Evolutionary conservation across 2,888 invertebrate species (phyloP).

Genomic region (Zhuqinia jingwanae): DNA sequence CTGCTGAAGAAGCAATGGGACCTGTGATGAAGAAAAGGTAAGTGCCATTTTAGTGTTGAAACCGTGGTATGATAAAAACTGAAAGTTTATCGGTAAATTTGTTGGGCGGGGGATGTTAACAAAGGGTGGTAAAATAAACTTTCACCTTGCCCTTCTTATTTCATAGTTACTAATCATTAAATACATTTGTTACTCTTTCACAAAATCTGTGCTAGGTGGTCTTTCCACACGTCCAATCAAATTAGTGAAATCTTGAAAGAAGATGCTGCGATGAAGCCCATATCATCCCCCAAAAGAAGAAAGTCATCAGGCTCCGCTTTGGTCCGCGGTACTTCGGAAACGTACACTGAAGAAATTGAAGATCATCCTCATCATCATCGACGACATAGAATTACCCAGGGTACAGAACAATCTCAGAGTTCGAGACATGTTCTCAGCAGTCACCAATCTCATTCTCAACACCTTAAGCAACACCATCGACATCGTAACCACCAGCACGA

Average conservation of each 20-base stretch:
- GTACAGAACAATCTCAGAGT: neutral
- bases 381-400: neutral
- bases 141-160: too few species aligned
- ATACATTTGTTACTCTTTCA: too few species aligned
- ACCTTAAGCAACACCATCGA: neutral
- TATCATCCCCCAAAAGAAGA: constrained; percentile 18
- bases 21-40: constrained; percentile 1
- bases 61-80: neutral
- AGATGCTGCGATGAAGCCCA: constrained; percentile 33
- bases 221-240: constrained; percentile 50
- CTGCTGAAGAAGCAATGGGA: neutral
- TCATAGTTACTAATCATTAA: neutral
- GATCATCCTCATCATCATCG: neutral
- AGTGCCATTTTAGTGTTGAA: neutral
- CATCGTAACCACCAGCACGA: neutral
- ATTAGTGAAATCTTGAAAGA: constrained; percentile 23
- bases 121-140: constrained; percentile 4
- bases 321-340: neutral
- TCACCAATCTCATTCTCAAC: neutral
- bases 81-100: too few species aligned
- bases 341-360: neutral
- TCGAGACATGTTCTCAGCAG: constrained; percentile 38
- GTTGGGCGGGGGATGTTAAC: neutral
- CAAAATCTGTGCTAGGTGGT: constrained; percentile 59
- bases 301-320: neutral